A percentile compares a stretch with the other conserved stretches of the same genome.
phyloP scores from a whole-genome alignment of 2,797 vertebrate genomes.

The Liasis olivaceus region DNA sequence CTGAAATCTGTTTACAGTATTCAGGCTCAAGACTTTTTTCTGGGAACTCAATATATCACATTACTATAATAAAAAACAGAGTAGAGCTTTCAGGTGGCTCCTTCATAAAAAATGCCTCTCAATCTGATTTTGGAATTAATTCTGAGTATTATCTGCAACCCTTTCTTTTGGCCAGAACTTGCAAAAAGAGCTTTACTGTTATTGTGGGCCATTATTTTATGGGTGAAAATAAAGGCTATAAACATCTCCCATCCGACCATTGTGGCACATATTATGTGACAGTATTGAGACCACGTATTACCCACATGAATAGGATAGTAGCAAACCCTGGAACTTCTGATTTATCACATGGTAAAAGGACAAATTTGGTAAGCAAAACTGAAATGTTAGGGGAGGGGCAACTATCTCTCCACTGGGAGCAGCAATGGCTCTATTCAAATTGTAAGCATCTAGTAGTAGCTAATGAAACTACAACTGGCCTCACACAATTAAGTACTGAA shows the following conservation, averaged over 20 bases:
- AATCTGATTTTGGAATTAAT: neutral
- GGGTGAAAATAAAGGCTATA: neutral
- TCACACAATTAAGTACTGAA: neutral
- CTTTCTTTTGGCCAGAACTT: neutral
- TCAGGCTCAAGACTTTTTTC: neutral
- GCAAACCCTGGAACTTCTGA: neutral
- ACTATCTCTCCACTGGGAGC: neutral
- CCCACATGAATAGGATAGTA: neutral
- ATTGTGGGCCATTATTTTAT: neutral
- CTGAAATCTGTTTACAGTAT: neutral
- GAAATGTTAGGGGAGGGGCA: neutral
- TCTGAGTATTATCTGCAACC: neutral
- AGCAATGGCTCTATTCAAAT: neutral
- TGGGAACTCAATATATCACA: neutral
- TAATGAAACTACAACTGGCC: neutral
- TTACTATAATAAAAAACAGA: neutral
- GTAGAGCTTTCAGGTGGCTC: neutral
- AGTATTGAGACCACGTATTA: neutral
- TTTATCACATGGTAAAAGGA: neutral
- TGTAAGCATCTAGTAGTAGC: neutral
- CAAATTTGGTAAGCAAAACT: neutral
- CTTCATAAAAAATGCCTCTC: neutral
- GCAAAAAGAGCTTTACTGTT: neutral
- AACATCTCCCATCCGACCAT: neutral
- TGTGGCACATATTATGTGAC: neutral